Percentiles rank a stretch among this genome's conserved stretches.
Conservation (phyloP, 92 coral and sea anemone genomes). For the Heteractis magnifica region DNA sequence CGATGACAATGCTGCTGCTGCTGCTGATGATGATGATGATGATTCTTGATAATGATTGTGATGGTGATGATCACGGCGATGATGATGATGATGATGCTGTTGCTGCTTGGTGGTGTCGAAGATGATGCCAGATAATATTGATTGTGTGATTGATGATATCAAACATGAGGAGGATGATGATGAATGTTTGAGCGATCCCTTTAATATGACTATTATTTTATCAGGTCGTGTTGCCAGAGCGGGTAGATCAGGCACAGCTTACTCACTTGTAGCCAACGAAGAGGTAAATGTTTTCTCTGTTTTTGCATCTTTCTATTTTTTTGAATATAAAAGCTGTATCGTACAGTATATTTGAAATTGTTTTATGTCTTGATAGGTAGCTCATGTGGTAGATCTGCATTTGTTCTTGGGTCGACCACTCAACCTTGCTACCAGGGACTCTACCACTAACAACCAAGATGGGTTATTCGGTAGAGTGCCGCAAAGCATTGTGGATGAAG, state of each 20-base stretch:
- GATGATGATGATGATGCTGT: too few species aligned
- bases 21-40: too few species aligned
- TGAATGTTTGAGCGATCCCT: neutral
- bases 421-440: constrained; percentile 51
- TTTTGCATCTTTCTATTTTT: too few species aligned
- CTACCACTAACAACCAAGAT: constrained; percentile 51
- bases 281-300: constrained; percentile 44
- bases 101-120: too few species aligned
- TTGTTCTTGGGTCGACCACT: constrained; percentile 93
- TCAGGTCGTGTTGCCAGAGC: constrained; percentile 98
- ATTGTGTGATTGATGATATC: too few species aligned
- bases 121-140: too few species aligned
- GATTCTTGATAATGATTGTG: too few species aligned
- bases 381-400: constrained; percentile 85
- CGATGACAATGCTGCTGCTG: too few species aligned
- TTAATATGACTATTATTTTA: neutral
- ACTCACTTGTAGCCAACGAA: constrained; percentile 82
- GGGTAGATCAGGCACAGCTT: constrained; percentile 90
- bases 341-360: neutral
- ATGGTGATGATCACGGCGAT: too few species aligned
- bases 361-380: constrained; percentile 46
- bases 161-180: neutral
- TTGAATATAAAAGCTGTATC: neutral
- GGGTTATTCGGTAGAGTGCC: constrained; percentile 86
- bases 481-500: constrained; percentile 80